Evolutionary conservation across 2,888 invertebrate genomes (phyloP), one percentile per base, ranked within the genome.

Genomic region (Lepidochitona cinerea): DNA sequence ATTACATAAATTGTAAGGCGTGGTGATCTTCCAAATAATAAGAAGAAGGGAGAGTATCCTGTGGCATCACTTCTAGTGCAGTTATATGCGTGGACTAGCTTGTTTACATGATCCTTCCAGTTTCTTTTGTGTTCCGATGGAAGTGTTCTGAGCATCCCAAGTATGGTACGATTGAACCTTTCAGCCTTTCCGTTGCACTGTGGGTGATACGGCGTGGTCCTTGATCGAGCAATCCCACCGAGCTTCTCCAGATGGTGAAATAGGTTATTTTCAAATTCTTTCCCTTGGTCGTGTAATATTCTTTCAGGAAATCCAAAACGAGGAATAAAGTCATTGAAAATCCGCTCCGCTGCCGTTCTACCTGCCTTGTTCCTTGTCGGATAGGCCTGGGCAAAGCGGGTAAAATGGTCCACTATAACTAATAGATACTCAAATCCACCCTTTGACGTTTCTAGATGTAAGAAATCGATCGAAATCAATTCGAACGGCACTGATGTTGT

Each of bases 331-430:
- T 59, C 59, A 26, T 59, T 59, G 29, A 59, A 59, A 14, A 59
- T 23, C 18, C 59, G 59, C 32, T 18, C 29, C 29, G 23, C 32
- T 29, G 59, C 26, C 2, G 59, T 4, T n/a, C n/a, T n/a, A n/a
- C n/a, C n/a, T n/a, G n/a, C n/a, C n/a, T 64, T 70, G 33, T 70
- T 73, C 1, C 52, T 37, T 14, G 70, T 73, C 29, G 70, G 70
- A 35, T 70, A 70, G 14, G 65, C 70, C 18, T 70, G 64, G n/a
- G 70, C 69, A 53, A 49, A 73, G 9, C 70, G n/a, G 23, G 70
- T 73, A 26, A 65, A 73, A 65, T 73, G 73, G 53, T 73, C 70
- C 5, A 70, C 53, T 6, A 69, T 41, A 23, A 73, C 49, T n/a
- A 73, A 18, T 18, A 73, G 65, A 33, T 73, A 73, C 29, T 70